phyloP scores from a whole-genome alignment of 2,888 invertebrate genomes.

The Protodeltote pygarga region DNA sequence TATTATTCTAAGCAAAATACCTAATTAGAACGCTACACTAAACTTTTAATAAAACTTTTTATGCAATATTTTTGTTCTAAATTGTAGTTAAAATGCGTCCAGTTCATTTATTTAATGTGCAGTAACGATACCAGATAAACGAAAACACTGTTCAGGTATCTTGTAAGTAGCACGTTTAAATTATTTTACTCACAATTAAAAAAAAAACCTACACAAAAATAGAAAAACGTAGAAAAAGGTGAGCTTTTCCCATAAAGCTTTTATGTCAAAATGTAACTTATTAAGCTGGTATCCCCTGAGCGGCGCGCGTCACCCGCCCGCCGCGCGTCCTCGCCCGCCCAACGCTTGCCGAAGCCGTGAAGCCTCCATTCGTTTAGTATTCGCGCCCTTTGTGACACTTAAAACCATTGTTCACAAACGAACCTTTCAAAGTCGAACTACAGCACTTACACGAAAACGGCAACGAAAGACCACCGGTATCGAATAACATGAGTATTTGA shows the following conservation, averaged over 20 bases:
- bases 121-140: too few species aligned
- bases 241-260: neutral
- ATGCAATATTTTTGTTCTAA: too few species aligned
- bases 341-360: constrained; percentile 56
- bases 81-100: too few species aligned
- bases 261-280: constrained; percentile 2
- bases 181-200: neutral
- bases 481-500: constrained; percentile 24
- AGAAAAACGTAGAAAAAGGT: neutral
- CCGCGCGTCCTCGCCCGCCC: constrained; percentile 55
- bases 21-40: too few species aligned
- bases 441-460: constrained; percentile 56
- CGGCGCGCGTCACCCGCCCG: constrained; percentile 47
- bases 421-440: constrained; percentile 66
- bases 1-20: too few species aligned
- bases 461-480: constrained; percentile 37
- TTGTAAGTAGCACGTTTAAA: too few species aligned
- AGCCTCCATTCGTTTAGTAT: constrained; percentile 81
- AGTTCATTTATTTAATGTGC: too few species aligned
- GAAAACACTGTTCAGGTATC: too few species aligned
- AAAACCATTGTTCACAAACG: constrained; percentile 81
- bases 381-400: constrained; percentile 86
- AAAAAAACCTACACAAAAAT: too few species aligned
- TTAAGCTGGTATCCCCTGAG: constrained; percentile 50
- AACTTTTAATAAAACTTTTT: too few species aligned